Evolutionary conservation across 2,113 vertebrate species (phyloP).

Genomic region (Hylia prasina): DNA sequence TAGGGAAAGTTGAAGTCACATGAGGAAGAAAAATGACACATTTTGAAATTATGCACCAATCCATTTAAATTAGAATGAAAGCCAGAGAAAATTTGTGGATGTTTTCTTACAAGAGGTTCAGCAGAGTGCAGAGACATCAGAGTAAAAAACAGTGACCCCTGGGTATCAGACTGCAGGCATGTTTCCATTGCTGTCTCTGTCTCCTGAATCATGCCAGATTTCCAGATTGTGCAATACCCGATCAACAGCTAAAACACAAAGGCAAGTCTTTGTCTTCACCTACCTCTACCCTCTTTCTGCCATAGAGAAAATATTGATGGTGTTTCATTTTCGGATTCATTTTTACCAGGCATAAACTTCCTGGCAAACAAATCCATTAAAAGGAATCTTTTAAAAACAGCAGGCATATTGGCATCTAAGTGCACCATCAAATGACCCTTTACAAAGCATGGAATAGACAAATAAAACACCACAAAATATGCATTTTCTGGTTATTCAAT

Average conservation of each 20-base stretch:
- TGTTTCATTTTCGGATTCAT: neutral
- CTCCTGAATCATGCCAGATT: neutral
- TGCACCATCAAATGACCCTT: neutral
- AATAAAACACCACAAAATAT: neutral
- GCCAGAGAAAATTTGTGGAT: neutral
- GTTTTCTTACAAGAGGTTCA: neutral
- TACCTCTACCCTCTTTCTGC: neutral
- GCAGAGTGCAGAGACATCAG: neutral
- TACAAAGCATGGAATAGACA: neutral
- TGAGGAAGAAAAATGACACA: neutral
- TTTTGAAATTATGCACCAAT: neutral
- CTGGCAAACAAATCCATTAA: neutral
- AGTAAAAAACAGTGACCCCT: neutral
- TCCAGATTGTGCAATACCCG: neutral
- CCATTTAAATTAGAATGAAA: neutral
- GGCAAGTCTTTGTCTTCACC: neutral
- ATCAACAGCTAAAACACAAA: neutral
- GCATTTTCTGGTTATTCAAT: neutral
- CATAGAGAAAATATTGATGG: neutral
- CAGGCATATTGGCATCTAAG: neutral
- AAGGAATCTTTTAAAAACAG: neutral
- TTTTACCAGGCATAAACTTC: neutral
- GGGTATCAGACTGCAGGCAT: neutral
- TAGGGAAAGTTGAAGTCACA: accelerated
- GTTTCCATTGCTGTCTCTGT: neutral